phyloP scores from a whole-genome alignment of 1,140 invertebrate species.

The Drosophila guanche region DNA sequence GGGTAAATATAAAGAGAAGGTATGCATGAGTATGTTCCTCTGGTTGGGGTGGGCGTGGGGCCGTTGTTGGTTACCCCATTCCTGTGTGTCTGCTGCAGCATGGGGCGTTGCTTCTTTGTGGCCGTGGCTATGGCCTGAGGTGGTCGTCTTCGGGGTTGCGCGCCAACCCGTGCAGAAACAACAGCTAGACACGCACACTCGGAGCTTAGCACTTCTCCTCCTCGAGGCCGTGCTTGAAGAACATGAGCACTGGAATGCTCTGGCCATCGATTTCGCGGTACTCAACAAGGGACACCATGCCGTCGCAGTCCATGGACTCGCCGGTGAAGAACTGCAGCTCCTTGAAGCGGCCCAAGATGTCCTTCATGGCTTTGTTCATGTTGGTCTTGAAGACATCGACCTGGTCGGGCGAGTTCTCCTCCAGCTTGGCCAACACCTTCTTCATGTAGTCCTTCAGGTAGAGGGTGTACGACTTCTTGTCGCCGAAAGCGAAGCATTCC shows the following conservation, averaged over 20 bases:
- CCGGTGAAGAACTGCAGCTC: constrained; percentile 97
- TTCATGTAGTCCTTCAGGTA: constrained; percentile 99
- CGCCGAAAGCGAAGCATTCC: constrained; percentile 93
- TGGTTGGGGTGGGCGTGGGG: constrained; percentile 4
- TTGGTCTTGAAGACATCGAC: constrained; percentile 95
- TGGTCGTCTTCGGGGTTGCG: neutral
- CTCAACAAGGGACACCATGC: constrained; percentile 96
- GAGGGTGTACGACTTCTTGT: constrained; percentile 95
- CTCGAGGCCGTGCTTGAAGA: constrained; percentile 97
- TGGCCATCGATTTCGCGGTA: constrained; percentile 94
- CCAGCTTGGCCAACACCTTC: constrained; percentile 93
- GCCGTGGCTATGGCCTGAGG: constrained; percentile 1
- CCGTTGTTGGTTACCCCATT: constrained; percentile 16
- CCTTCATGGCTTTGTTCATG: constrained; percentile 98
- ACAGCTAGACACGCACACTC: constrained; percentile 12
- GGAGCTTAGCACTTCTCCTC: constrained; percentile 95
- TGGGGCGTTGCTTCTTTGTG: constrained; percentile 21
- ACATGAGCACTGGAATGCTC: constrained; percentile 94
- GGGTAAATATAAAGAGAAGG: constrained; percentile 55
- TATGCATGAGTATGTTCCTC: constrained; percentile 68
- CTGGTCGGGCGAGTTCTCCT: constrained; percentile 91
- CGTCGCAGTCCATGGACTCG: constrained; percentile 97
- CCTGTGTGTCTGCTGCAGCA: constrained; percentile 7
- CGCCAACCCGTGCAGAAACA: neutral
- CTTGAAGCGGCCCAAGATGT: constrained; percentile 95